A percentile compares a stretch with the other conserved stretches of the same genome.
These are phyloP conservation scores for Agrotis exclamationis DNA, from an alignment of 2,888 invertebrate species.

Conservation along the genomic window DNA sequence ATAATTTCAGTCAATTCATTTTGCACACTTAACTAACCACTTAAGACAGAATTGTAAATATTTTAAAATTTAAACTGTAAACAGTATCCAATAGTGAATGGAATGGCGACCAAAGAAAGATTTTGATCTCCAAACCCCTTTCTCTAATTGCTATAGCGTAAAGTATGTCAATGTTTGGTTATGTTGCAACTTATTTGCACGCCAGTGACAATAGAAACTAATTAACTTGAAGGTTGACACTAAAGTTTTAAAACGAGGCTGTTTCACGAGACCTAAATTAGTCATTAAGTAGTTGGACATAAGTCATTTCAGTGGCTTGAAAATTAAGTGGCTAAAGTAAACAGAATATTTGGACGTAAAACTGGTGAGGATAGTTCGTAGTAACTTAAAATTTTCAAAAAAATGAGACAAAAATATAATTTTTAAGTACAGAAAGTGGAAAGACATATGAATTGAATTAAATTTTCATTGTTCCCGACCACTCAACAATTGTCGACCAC, in stretches of 20 bases:
- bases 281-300: conserved; percentile 21
- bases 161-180: conserved; percentile 58
- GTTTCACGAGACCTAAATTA: conserved; percentile 36
- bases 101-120: conserved; percentile 15
- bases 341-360: neutral
- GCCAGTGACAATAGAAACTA: conserved; percentile 57
- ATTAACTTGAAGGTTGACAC: conserved; percentile 65
- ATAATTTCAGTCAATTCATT: too few relatives aligned
- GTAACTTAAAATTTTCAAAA: neutral
- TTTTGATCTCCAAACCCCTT: conserved; percentile 46
- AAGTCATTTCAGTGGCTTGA: conserved; percentile 7
- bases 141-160: conserved; percentile 48
- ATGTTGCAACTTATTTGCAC: conserved; percentile 61
- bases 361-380: neutral
- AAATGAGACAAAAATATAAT: neutral
- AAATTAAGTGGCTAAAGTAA: neutral
- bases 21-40: neutral
- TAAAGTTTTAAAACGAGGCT: conserved; percentile 58
- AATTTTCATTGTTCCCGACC: too few relatives aligned
- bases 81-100: conserved; percentile 1
- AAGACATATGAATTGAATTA: too few relatives aligned
- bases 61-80: neutral
- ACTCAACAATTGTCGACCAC: too few relatives aligned
- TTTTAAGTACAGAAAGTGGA: too few relatives aligned
- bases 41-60: neutral